Conservation (phyloP, 2,113 vertebrate species). For the Paedocypris sp. region DNA sequence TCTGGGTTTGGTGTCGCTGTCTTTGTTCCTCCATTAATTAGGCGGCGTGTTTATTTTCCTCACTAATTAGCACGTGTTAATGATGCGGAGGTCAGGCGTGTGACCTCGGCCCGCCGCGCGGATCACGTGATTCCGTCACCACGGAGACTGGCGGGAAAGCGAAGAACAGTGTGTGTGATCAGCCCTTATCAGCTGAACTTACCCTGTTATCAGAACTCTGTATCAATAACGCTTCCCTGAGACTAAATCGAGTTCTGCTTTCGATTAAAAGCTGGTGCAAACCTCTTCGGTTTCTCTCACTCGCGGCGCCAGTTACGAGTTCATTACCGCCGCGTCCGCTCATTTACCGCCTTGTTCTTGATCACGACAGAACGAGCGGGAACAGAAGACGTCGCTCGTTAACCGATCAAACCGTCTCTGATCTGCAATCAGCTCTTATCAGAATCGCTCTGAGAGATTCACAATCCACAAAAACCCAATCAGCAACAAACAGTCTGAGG, state of each 20-base stretch:
- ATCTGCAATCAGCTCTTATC: conserved; percentile 33
- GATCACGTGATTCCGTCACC: conserved; percentile 30
- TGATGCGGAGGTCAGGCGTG: conserved; percentile 28
- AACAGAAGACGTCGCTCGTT: conserved; percentile 53
- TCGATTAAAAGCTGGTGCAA: conserved; percentile 39
- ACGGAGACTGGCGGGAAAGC: neutral
- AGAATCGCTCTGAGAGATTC: conserved; percentile 20
- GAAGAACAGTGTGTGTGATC: too few species aligned
- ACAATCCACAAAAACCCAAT: conserved; percentile 2
- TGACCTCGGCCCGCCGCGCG: conserved; percentile 24
- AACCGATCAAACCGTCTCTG: conserved; percentile 38
- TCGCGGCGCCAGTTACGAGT: conserved; percentile 49
- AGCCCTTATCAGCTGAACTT: too few species aligned
- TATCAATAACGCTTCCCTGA: too few species aligned
- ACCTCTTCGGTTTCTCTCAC: conserved; percentile 40
- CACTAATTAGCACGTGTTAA: conserved; percentile 41
- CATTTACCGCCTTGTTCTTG: conserved; percentile 45
- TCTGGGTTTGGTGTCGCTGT: conserved; percentile 35
- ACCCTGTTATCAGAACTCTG: too few species aligned
- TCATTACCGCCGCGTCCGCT: conserved; percentile 53
- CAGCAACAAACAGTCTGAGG: neutral
- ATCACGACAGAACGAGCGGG: conserved; percentile 47
- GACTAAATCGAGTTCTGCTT: too few species aligned
- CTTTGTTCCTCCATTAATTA: conserved; percentile 40
- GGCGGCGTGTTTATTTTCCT: conserved; percentile 38